Evolutionary conservation across 2,888 invertebrate species (phyloP), one percentile per base, ranked within the genome.

Genomic region (Alloplasta piceator): DNA sequence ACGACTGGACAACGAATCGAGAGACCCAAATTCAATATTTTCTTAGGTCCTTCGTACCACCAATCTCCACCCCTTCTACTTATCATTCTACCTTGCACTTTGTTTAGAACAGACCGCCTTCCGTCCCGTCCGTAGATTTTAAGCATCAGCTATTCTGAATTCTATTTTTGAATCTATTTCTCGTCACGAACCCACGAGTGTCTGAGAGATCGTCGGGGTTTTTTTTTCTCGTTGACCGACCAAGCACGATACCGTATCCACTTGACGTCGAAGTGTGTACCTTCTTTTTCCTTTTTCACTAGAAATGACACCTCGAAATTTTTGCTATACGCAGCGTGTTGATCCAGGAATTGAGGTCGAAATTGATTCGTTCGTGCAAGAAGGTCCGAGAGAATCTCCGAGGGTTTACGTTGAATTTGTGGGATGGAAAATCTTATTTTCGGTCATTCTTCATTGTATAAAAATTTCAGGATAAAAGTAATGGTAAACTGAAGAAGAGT

Each of bases 1-100:
- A 14, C 39, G 48, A 36, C 2, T n/a, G 38, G 48, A 14, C 50
- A 36, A 56, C 43, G 12, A 67, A 36, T 61, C 14, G 39, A 50
- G 36, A 52, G 58, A 38, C 56, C 70, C 63, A 82, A 72, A 79
- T 84, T 85, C 86, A 85, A 87, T 88, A 86, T 88, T 86, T 87
- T 86, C 85, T 80, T 74, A 83, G 85, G 78, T 70, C 78, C 84
- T 85, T 86, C 84, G 85, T 83, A 83, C 82, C 74, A 74, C 80
- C 84, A 75, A 81, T 71, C 78, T 26, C 58, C 71, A 46, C 72
- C 60, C 61, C 67, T 56, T 73, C 39, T 48, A 56, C 72, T 78
- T 52, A 61, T 64, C 60, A 58, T 68, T 68, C 73, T 26, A 26
- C 64, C 39, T 64, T 66, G 12, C 56, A 9, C 61, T 71, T 67